Percentiles rank a stretch among this genome's conserved stretches.
Conservation (phyloP, 1,140 invertebrate species). For the Drosophila sechellia region DNA sequence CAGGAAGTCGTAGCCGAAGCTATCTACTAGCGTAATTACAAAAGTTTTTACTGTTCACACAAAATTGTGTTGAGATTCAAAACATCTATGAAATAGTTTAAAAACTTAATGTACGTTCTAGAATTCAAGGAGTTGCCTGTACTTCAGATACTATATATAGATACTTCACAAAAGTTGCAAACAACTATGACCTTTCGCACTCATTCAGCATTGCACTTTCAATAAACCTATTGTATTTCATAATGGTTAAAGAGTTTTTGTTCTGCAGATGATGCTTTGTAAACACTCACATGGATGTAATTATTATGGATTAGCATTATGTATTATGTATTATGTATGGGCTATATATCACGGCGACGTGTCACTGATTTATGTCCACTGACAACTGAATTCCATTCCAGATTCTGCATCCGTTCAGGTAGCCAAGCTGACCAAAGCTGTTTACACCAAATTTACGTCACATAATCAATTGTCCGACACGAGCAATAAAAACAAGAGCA, state of each 20-base stretch:
- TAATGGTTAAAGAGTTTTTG: constrained; percentile 7
- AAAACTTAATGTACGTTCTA: not conserved
- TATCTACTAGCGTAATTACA: constrained; percentile 38
- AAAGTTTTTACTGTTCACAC: not conserved
- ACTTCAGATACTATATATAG: too few species aligned
- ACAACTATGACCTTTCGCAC: not conserved
- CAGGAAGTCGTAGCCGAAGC: constrained; percentile 5
- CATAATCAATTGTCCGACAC: constrained; percentile 74
- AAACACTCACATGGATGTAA: constrained; percentile 22
- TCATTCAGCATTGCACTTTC: too few species aligned
- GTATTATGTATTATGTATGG: constrained; percentile 21
- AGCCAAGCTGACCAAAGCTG: constrained; percentile 64
- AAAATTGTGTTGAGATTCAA: not conserved
- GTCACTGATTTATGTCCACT: constrained; percentile 45
- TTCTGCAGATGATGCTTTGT: not conserved
- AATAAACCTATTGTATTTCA: not conserved
- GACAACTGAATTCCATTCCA: constrained; percentile 50
- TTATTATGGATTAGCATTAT: constrained; percentile 32
- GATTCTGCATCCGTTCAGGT: not conserved
- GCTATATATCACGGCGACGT: constrained; percentile 27
- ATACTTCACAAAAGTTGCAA: not conserved
- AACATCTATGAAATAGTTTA: not conserved
- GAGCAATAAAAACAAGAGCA: constrained; percentile 68
- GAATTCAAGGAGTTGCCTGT: too few species aligned
- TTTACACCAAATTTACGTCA: constrained; percentile 75